A percentile compares a stretch with the other conserved stretches of the same genome.
phyloP scores from a whole-genome alignment of 1,140 invertebrate genomes.

The Plodia interpunctella region DNA sequence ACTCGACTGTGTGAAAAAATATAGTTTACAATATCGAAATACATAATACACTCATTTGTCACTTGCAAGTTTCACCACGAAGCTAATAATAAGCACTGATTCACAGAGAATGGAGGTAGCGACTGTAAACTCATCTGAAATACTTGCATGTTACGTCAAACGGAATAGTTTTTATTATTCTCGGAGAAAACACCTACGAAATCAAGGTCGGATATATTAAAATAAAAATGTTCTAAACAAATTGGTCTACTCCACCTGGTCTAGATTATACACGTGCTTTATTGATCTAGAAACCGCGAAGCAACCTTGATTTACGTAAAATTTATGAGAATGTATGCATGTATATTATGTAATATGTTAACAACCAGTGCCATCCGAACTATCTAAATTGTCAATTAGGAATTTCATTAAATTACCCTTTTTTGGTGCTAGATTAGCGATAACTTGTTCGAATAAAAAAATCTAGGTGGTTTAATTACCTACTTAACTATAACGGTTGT shows the following conservation, averaged over 20 bases:
- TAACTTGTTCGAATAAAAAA: too few relatives aligned
- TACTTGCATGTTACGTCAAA: slow-evolving; percentile 61
- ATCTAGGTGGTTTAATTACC: too few relatives aligned
- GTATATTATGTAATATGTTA: too few relatives aligned
- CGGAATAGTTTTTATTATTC: slow-evolving; percentile 40
- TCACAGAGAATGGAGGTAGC: slow-evolving; percentile 41
- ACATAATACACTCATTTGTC: slow-evolving; percentile 40
- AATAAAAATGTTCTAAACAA: slow-evolving; percentile 15
- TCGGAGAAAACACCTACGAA: slow-evolving; percentile 21
- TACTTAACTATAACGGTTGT: too few relatives aligned
- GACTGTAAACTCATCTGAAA: slow-evolving; percentile 45
- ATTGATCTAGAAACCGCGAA: too few relatives aligned
- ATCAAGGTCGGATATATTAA: slow-evolving; percentile 30
- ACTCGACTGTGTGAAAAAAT: slow-evolving; percentile 3
- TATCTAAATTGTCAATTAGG: too few relatives aligned
- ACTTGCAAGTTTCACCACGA: slow-evolving; percentile 43
- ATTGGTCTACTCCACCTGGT: background rate
- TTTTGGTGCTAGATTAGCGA: too few relatives aligned
- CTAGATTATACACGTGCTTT: background rate
- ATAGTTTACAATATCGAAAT: slow-evolving; percentile 17
- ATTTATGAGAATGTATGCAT: too few relatives aligned
- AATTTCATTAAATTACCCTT: too few relatives aligned
- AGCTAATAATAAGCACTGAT: slow-evolving; percentile 64
- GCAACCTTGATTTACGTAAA: too few relatives aligned
- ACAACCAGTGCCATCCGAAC: too few relatives aligned